Conservation (phyloP, 2,113 vertebrate genomes). For the Cichladusa arquata region DNA sequence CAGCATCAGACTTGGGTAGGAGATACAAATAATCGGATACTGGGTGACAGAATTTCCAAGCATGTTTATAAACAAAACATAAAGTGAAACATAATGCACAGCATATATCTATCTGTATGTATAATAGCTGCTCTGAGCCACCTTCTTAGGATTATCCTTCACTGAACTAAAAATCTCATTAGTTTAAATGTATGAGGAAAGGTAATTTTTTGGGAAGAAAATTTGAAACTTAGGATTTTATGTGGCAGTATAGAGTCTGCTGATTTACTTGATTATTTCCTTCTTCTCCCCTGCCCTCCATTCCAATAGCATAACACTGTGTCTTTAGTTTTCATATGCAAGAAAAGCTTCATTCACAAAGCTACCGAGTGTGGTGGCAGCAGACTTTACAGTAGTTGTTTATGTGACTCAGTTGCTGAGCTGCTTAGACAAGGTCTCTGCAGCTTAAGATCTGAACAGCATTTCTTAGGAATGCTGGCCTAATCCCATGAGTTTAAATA, state of each 20-base stretch:
- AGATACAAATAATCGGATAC: background rate
- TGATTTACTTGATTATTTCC: background rate
- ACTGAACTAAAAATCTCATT: background rate
- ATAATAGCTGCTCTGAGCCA: background rate
- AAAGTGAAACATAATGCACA: background rate
- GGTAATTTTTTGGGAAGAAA: background rate
- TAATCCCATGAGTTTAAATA: conserved; percentile 29
- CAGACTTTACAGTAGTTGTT: conserved; percentile 9
- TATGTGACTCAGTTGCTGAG: conserved; percentile 1
- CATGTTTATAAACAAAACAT: background rate
- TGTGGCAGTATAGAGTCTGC: background rate
- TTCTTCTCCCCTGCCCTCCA: rapidly evolving
- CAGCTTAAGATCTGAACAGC: background rate
- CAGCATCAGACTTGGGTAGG: background rate
- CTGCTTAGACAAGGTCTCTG: background rate
- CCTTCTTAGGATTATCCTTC: background rate
- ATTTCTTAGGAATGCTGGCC: background rate
- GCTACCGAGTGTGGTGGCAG: background rate
- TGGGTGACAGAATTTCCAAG: background rate
- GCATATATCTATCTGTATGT: background rate
- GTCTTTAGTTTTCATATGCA: background rate
- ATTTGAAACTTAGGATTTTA: background rate
- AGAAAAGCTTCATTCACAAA: background rate
- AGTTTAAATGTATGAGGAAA: background rate
- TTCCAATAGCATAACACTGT: background rate